phyloP scores from a whole-genome alignment of 2,113 vertebrate species.

The Nymphicus hollandicus region DNA sequence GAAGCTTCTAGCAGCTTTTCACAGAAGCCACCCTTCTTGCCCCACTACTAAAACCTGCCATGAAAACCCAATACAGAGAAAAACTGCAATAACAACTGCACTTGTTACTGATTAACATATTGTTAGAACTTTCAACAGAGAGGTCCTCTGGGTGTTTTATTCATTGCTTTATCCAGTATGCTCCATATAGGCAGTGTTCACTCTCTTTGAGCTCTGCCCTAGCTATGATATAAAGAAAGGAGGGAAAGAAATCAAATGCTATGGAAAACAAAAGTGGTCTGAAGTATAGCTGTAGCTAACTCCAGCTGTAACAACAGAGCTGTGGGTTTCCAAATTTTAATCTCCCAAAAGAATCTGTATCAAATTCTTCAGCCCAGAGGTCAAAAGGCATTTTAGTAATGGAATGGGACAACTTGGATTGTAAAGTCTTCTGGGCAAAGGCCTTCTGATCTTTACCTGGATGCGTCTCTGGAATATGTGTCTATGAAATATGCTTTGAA shows the following conservation, averaged over 20 bases:
- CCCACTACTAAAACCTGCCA: not conserved
- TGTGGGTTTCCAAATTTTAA: constrained; percentile 53
- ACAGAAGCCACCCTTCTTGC: not conserved
- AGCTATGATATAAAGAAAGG: not conserved
- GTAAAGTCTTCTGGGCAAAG: not conserved
- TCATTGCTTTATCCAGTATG: not conserved
- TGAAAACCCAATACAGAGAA: fast-evolving
- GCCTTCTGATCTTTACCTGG: not conserved
- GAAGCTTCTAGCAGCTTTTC: not conserved
- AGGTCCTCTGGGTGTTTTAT: not conserved
- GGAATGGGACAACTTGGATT: not conserved
- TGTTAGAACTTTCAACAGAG: not conserved
- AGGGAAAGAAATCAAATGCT: constrained; percentile 38
- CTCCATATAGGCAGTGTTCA: not conserved
- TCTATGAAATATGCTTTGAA: not conserved
- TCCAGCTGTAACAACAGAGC: constrained; percentile 57
- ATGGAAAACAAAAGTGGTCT: constrained; percentile 33
- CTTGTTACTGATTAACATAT: not conserved
- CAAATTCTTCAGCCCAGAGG: constrained; percentile 26
- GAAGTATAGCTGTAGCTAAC: constrained; percentile 3
- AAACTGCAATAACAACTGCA: not conserved
- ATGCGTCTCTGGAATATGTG: not conserved
- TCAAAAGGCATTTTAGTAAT: constrained; percentile 22
- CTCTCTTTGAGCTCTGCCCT: not conserved
- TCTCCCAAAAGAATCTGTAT: constrained; percentile 42